These are phyloP conservation scores for Spilogale gracilis DNA, from an alignment of 2,113 vertebrate genomes.

Conservation along the genomic window DNA sequence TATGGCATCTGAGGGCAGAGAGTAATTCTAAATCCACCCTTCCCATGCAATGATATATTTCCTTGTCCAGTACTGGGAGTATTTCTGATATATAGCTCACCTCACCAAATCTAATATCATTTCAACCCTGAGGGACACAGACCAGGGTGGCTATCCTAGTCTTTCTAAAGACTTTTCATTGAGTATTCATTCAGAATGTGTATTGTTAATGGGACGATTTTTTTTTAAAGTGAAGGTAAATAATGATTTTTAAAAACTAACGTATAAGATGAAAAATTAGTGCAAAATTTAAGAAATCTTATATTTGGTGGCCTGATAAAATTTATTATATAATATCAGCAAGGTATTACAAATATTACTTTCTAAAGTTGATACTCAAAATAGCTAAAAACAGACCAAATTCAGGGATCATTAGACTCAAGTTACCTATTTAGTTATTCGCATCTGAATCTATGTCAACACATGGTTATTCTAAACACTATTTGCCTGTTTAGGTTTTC, in stretches of 20 bases:
- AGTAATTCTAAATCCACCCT: conserved; percentile 77
- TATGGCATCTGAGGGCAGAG: conserved; percentile 59
- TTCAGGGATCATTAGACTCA: background rate
- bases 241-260: conserved; percentile 64
- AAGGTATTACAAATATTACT: background rate
- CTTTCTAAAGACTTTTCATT: conserved; percentile 66
- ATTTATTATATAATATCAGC: background rate
- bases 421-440: background rate
- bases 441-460: background rate
- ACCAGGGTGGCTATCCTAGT: conserved; percentile 57
- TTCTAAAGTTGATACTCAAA: background rate
- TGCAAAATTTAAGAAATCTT: background rate
- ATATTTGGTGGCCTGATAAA: background rate
- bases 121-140: conserved; percentile 72
- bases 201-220: conserved; percentile 44
- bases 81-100: conserved; percentile 72
- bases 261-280: conserved; percentile 31
- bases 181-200: conserved; percentile 64
- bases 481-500: background rate
- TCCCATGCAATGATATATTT: conserved; percentile 73
- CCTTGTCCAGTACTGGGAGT: conserved; percentile 61
- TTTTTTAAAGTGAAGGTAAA: conserved; percentile 59
- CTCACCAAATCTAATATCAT: conserved; percentile 73
- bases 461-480: background rate
- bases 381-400: background rate